Evolutionary conservation across 2,113 vertebrate species (phyloP), one percentile per base, ranked within the genome.

Genomic region (Galeopterus variegatus): DNA sequence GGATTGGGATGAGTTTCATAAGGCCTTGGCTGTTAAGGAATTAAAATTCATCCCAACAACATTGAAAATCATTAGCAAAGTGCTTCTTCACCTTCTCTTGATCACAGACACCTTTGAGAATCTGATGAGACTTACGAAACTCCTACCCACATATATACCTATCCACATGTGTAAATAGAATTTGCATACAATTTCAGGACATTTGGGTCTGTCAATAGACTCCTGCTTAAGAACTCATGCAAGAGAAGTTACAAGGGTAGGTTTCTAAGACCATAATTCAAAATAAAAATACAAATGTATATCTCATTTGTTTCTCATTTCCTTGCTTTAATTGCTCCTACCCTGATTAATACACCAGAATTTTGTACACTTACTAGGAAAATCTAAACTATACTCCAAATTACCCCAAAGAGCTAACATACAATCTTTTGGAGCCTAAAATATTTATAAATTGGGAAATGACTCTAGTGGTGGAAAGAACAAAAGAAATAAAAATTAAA

Each of bases 71-170:
- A 65, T 60, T 79, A 31, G 10, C 60, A 24, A 64, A 88, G 33
- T 36, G 21, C 6, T 77, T 65, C 54, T 83, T 60, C 15, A 84
- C 19, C 21, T 73, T 88, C 69, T 83, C 28, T 62, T 64, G 15
- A 86, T 79, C 86, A 60, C 41, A 83, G 26, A 77, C 62, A 93
- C 48, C 31, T 76, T n/a, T 73, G 48, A 90, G 62, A 95, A 60
- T 65, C 28, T 52, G 18, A 41, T 50, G 15, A 65, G 48, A 26
- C 6, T 54, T 60, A 67, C 28, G 21, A 62, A 81, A 81, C 54
- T 48, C 92, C 15, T 85, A 62, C 31, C 9, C 15, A 80, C 19
- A 90, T 24, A 88, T 73, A 79, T 52, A 88, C 12, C 52, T 79
- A 80, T 60, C 36, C 58, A 11, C 41, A 82, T 62, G 56, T 83